These are phyloP conservation scores for Tupaia tana DNA, from an alignment of 2,113 vertebrate species.

Conservation along the genomic window DNA sequence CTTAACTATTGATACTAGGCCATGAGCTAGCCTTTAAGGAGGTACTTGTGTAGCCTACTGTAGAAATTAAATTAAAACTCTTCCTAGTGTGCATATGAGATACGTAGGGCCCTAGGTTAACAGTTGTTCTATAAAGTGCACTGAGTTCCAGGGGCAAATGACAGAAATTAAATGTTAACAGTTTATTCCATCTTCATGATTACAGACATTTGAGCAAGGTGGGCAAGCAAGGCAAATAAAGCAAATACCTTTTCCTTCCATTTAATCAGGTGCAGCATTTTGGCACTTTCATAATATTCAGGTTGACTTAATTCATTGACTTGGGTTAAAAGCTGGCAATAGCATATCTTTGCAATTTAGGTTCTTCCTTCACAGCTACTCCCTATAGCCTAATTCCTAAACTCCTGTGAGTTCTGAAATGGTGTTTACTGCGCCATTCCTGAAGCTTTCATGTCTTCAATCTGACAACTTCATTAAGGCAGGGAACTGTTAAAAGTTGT, in stretches of 20 bases:
- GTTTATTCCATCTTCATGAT: slow-evolving; percentile 79
- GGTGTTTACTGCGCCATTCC: background rate
- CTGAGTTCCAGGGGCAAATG: background rate
- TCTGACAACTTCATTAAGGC: slow-evolving; percentile 30
- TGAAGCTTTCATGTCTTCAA: slow-evolving; percentile 24
- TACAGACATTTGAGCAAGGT: slow-evolving; percentile 53
- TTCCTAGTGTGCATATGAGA: background rate
- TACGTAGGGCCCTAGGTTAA: background rate
- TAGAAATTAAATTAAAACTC: slow-evolving; percentile 18
- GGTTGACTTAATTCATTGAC: slow-evolving; percentile 12
- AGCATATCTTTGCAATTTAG: slow-evolving; percentile 36
- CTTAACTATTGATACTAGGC: too few species aligned
- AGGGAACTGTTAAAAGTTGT: slow-evolving; percentile 25
- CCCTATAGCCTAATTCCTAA: slow-evolving; percentile 19
- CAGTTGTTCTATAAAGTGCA: background rate
- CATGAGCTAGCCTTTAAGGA: background rate
- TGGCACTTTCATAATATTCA: slow-evolving; percentile 10
- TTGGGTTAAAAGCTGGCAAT: slow-evolving; percentile 12
- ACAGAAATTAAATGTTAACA: slow-evolving; percentile 41
- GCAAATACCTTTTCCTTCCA: background rate
- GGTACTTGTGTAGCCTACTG: background rate
- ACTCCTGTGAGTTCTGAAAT: background rate
- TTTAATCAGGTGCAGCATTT: slow-evolving; percentile 54
- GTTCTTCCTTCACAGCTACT: slow-evolving; percentile 8
- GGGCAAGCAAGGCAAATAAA: slow-evolving; percentile 57